Evolutionary conservation across 2,113 vertebrate species (phyloP).

Genomic region (Lagopus muta): DNA sequence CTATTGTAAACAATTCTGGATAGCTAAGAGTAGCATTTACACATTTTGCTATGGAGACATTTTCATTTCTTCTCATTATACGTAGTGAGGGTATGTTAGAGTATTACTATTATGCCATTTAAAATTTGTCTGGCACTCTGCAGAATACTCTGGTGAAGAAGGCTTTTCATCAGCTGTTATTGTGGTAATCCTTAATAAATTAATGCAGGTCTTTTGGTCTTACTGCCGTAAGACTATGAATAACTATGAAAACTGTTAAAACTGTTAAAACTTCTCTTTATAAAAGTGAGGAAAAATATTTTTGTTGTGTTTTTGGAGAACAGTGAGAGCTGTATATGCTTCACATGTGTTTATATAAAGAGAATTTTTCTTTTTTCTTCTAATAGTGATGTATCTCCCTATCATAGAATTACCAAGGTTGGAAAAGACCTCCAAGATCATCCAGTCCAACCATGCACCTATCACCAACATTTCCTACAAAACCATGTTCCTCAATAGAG

Average conservation of each 20-base stretch:
- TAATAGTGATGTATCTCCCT: not conserved
- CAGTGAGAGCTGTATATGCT: not conserved
- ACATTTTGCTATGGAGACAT: not conserved
- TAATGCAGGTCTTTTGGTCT: not conserved
- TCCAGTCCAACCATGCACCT: too few species aligned
- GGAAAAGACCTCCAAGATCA: too few species aligned
- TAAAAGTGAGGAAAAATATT: not conserved
- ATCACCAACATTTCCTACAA: too few species aligned
- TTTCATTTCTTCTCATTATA: not conserved
- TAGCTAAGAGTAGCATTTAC: not conserved
- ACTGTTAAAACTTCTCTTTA: not conserved
- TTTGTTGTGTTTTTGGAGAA: not conserved
- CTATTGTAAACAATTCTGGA: not conserved
- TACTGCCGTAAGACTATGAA: not conserved
- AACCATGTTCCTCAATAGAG: too few species aligned
- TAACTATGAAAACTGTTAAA: not conserved
- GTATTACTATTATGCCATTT: not conserved
- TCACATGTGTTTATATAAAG: not conserved
- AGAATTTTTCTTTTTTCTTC: not conserved
- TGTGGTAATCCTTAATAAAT: not conserved
- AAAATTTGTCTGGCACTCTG: not conserved
- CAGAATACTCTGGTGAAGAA: not conserved
- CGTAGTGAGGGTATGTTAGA: not conserved
- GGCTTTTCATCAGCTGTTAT: not conserved
- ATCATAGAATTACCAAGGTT: too few species aligned